Base-by-base conservation (phyloP, 2,888 invertebrate genomes). In the Pseudeuparius sepicola region DNA sequence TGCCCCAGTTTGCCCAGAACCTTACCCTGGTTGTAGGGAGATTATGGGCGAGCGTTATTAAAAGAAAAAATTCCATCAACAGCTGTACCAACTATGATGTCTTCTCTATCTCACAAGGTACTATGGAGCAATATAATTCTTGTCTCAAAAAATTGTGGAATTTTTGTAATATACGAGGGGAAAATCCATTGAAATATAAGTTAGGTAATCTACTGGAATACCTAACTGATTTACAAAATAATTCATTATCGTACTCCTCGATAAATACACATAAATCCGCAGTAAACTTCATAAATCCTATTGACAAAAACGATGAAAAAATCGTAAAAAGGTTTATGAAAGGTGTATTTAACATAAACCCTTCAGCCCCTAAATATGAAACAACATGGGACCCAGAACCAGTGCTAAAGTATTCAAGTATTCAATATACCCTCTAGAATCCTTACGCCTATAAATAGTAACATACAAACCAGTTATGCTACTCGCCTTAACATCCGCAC, bases 301-400 rank as follows among this genome's bases (percentile, higher is more conserved):
- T 20, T 20, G n/a, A 20, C 6, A n/a, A 20, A 20, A n/a, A 18
- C 4, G 34, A 42, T 7, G 34, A 47, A 31, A 7, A 30, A 2
- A 26, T 36, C 16, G 36, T 51, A 4, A 43, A 43, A 33, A 24
- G 48, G 14, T 49, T 50, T 28, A 26, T 52, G 6, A 49, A 45
- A 33, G 47, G 47, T 7, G 31, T 44, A 9, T 40, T 32, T 9
- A 50, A 49, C 24, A 10, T 43, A 2, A 45, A 42, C 31, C 49
- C 47, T 2, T 28, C 44, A 3, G 33, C 7, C 9, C 45, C 48
- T 1, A 51, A 46, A 37, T 51, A 51, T 37, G 41, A 43, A 2
- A 18, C 24, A 3, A 48, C 43, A 2, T 53, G 49, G 51, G 45
- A 52, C 27, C 47, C 47, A 2, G 27, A 16, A 13, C 28, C 45